Evolutionary conservation across 2,113 vertebrate species (phyloP), one percentile per base, ranked within the genome.

Genomic region (Sapajus apella): DNA sequence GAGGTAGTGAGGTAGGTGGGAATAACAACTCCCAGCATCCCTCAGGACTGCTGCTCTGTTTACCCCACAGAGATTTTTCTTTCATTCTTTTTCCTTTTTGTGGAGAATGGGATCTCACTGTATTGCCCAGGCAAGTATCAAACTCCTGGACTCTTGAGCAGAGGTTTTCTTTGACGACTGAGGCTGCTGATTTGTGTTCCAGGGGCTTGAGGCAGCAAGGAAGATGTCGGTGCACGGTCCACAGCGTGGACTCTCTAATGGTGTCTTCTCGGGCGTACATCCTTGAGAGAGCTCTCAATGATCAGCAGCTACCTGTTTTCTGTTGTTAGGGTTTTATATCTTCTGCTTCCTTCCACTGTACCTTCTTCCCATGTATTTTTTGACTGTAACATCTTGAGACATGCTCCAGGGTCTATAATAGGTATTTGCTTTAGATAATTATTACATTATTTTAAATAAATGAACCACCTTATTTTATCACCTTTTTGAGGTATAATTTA

Each of bases 231-330:
- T 6, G 10, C 2, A 0, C 4, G 11, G 56, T 30, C 47, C 1
- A 3, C 23, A 64, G 6, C 0, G 0, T 25, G 55, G 73, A 27
- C 75, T 35, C 7, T 25, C 25, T 13, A 10, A 9, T 43, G 11
- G 13, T 9, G 4, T 40, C 20, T 0, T n/a, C 56, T 30, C 8
- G 12, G 2, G 27, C 0, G 64, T 9, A 0, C 0, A 1, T 7
- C 40, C 45, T 64, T 10, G 14, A 30, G 14, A 32, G 7, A 37
- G 35, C 84, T 52, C 91, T 40, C 58, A 3, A 2, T 4, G 6
- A 23, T 27, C 37, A 20, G n/a, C 52, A 37, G 0, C 43, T 1
- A 0, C 30, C 50, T 66, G 27, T 37, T 72, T 43, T 56, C 37
- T 32, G 10, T 37, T 47, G 4, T 35, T 85, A 64, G 4, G 11